Percentiles rank a stretch among this genome's conserved stretches.
These are phyloP conservation scores for Plodia interpunctella DNA, from an alignment of 1,140 invertebrate species.

Conservation along the genomic window DNA sequence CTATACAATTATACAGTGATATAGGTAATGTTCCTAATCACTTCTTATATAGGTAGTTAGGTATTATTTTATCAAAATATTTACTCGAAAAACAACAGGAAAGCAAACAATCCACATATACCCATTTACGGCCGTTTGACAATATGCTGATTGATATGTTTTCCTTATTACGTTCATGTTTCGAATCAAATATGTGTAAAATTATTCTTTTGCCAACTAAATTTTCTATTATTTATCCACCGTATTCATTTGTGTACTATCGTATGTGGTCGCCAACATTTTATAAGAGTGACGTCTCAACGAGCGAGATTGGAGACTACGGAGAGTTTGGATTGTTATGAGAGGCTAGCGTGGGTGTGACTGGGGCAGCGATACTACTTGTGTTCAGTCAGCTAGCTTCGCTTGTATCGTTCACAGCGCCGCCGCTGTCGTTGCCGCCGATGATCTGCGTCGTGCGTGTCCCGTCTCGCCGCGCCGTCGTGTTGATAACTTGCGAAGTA, in stretches of 20 bases:
- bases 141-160: too few relatives aligned
- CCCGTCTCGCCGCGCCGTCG: constrained; percentile 43
- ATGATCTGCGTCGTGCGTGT: constrained; percentile 38
- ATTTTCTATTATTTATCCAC: constrained; percentile 37
- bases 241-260: constrained; percentile 42
- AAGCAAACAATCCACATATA: too few relatives aligned
- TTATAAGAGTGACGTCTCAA: constrained; percentile 40
- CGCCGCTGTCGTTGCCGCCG: constrained; percentile 24
- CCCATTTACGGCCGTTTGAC: too few relatives aligned
- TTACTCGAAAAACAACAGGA: too few relatives aligned
- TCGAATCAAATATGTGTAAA: too few relatives aligned
- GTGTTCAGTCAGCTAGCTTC: constrained; percentile 29
- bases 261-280: constrained; percentile 45
- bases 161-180: too few relatives aligned
- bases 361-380: constrained; percentile 48
- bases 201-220: constrained; percentile 15
- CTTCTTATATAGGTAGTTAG: too few relatives aligned
- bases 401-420: constrained; percentile 31
- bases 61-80: too few relatives aligned
- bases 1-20: too few relatives aligned
- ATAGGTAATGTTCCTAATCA: too few relatives aligned
- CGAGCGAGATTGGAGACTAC: constrained; percentile 58
- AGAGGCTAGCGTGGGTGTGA: constrained; percentile 50
- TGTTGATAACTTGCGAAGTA: constrained; percentile 72
- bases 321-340: constrained; percentile 41